phyloP scores from a whole-genome alignment of 2,888 invertebrate species.

The Lumbricus terrestris region DNA sequence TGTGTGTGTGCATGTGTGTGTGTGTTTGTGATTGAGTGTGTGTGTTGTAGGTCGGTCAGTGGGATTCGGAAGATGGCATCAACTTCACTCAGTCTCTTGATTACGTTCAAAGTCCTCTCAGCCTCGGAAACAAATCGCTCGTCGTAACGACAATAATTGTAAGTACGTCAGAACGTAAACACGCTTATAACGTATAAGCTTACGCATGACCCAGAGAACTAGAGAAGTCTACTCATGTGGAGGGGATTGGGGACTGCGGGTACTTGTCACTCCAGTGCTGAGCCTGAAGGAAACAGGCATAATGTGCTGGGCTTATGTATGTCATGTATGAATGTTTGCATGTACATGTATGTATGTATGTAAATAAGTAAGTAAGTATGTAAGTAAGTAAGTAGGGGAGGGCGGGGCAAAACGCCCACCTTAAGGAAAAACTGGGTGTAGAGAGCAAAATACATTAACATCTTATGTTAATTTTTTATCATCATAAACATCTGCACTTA shows the following conservation, averaged over 20 bases:
- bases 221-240: background rate
- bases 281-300: background rate
- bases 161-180: background rate
- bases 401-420: too few species aligned
- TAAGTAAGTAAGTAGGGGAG: background rate
- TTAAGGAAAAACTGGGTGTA: too few species aligned
- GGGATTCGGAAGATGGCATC: conserved; percentile 43
- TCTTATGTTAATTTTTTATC: too few species aligned
- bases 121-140: background rate
- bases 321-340: background rate
- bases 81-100: conserved; percentile 44
- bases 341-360: too few species aligned
- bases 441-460: too few species aligned
- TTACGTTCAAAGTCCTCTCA: background rate
- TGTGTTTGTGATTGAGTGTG: too few species aligned
- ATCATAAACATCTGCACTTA: too few species aligned
- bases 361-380: background rate
- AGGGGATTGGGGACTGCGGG: background rate
- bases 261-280: background rate
- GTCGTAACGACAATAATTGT: background rate
- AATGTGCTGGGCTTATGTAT: background rate
- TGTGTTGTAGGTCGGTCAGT: conserved; percentile 45
- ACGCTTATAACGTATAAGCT: too few species aligned
- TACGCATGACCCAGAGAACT: background rate
- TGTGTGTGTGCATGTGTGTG: too few species aligned